Evolutionary conservation across 2,113 vertebrate genomes (phyloP).

Genomic region (Platycercus adscitus): DNA sequence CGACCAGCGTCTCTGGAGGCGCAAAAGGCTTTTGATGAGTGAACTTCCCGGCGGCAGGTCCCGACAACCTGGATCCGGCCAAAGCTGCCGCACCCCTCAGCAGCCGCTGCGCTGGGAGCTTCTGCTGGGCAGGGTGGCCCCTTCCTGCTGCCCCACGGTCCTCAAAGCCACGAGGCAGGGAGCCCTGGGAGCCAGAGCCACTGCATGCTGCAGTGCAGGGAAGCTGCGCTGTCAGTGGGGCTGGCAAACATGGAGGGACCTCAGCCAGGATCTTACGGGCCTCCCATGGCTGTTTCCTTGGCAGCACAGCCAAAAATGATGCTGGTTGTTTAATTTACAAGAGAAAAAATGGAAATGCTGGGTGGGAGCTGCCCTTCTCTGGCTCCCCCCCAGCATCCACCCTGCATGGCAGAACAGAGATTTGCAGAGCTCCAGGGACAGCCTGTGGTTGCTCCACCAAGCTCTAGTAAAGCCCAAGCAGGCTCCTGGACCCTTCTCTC

Average conservation of each 20-base stretch:
- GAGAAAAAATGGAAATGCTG: neutral
- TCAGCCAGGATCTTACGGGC: rapidly evolving
- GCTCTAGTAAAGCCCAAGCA: neutral
- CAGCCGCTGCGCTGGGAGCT: rapidly evolving
- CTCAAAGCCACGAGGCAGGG: neutral
- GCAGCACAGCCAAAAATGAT: neutral
- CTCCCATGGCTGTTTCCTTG: neutral
- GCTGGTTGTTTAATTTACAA: neutral
- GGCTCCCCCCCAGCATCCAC: neutral
- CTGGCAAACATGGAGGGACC: neutral
- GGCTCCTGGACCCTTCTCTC: neutral
- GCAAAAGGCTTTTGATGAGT: neutral
- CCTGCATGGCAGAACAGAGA: neutral
- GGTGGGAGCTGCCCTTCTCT: neutral
- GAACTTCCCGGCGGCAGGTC: neutral
- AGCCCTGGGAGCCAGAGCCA: neutral
- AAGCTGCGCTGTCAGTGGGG: neutral
- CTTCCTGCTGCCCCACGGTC: rapidly evolving
- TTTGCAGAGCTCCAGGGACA: neutral
- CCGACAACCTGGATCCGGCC: neutral
- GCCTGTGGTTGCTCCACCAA: neutral
- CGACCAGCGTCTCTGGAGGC: neutral
- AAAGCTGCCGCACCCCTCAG: neutral
- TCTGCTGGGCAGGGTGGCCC: neutral
- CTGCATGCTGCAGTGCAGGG: neutral